Percentiles rank a stretch among this genome's conserved stretches.
Evolutionary conservation across 2,113 vertebrate species (phyloP).

Genomic region (Hemibagrus wyckioides): DNA sequence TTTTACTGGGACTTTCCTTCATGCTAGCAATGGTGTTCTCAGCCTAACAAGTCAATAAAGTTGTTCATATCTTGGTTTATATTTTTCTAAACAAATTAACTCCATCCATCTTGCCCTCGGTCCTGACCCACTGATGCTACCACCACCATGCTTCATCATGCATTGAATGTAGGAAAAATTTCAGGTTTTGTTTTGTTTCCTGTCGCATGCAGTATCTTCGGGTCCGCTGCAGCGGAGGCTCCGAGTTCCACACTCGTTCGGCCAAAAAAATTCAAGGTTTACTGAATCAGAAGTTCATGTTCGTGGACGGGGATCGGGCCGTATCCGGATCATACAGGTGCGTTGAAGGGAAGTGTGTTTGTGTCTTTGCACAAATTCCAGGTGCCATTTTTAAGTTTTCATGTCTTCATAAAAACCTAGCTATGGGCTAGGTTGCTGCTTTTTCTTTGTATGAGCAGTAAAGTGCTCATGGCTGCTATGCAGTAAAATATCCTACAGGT

Average conservation of each 20-base stretch:
- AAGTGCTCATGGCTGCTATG: not conserved
- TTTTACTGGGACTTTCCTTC: too few relatives aligned
- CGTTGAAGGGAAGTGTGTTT: not conserved
- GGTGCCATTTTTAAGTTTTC: too few relatives aligned
- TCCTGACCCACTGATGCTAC: too few relatives aligned
- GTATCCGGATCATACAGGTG: slow-evolving; percentile 96
- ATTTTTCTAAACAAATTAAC: too few relatives aligned
- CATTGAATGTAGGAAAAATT: too few relatives aligned
- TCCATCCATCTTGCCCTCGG: too few relatives aligned
- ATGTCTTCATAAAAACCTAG: not conserved
- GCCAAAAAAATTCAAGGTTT: slow-evolving; percentile 86
- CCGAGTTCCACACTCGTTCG: slow-evolving; percentile 86
- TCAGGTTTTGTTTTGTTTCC: not conserved
- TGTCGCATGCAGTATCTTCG: slow-evolving; percentile 80
- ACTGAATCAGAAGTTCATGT: slow-evolving; percentile 91
- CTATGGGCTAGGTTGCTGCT: too few relatives aligned
- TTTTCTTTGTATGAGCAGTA: not conserved
- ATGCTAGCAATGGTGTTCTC: too few relatives aligned
- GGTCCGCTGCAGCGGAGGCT: slow-evolving; percentile 82
- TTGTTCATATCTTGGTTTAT: too few relatives aligned
- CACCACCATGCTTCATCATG: not conserved
- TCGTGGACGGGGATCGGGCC: slow-evolving; percentile 90
- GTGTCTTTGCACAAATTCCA: not conserved
- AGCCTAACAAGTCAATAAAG: too few relatives aligned
- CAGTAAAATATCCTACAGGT: not conserved